Conservation (phyloP, 2,888 invertebrate genomes). For the Mesodorylaimus sp. region DNA sequence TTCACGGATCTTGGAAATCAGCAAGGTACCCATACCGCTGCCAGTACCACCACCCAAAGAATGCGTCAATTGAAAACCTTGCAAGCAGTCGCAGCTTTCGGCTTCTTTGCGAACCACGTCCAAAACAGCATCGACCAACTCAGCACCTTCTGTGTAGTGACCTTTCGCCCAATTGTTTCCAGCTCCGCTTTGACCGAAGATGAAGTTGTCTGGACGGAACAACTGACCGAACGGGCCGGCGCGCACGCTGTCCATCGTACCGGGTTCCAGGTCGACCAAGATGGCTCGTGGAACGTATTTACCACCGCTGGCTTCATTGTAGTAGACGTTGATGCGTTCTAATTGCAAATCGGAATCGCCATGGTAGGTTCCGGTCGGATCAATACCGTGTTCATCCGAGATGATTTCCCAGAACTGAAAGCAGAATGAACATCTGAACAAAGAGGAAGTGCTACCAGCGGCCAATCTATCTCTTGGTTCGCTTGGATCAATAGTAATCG, state of each 20-base stretch:
- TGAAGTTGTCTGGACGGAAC: conserved; percentile 79
- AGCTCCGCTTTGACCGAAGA: conserved; percentile 67
- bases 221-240: conserved; percentile 86
- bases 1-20: conserved; percentile 87
- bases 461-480: too few relatives aligned
- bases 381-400: conserved; percentile 81
- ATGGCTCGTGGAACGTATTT: conserved; percentile 81
- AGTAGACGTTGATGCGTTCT: conserved; percentile 71
- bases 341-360: conserved; percentile 67
- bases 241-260: conserved; percentile 85
- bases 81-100: conserved; percentile 67
- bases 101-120: conserved; percentile 52
- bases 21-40: conserved; percentile 66
- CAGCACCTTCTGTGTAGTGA: conserved; percentile 70
- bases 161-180: conserved; percentile 74
- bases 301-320: conserved; percentile 66
- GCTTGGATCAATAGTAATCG: too few relatives aligned
- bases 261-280: conserved; percentile 75
- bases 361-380: conserved; percentile 64
- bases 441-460: too few relatives aligned
- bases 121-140: conserved; percentile 42
- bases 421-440: too few relatives aligned
- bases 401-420: conserved; percentile 50
- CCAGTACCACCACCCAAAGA: conserved; percentile 72
- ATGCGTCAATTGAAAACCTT: conserved; percentile 62